Evolutionary conservation across 2,797 vertebrate species (phyloP).

Genomic region (Poeciliopsis gracilis): DNA sequence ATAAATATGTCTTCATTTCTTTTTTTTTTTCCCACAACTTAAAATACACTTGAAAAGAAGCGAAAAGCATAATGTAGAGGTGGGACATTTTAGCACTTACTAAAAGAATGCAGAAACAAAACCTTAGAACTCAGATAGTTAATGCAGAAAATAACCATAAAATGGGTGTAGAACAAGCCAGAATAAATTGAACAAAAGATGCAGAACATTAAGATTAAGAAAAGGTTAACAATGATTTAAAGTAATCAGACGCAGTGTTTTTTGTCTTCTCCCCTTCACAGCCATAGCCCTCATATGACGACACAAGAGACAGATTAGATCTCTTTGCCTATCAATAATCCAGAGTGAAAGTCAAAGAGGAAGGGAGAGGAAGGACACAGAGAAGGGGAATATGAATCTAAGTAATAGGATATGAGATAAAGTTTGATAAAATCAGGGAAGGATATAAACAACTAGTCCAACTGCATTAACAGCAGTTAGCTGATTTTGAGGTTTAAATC

Average conservation of each 20-base stretch:
- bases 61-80: slow-evolving; percentile 9
- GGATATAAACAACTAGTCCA: slow-evolving; percentile 17
- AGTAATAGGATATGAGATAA: slow-evolving; percentile 38
- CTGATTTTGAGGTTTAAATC: neutral
- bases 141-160: slow-evolving; percentile 9
- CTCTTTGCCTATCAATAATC: slow-evolving; percentile 60
- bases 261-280: slow-evolving; percentile 38
- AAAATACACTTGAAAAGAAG: slow-evolving; percentile 16
- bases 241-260: neutral
- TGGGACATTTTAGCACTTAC: slow-evolving; percentile 8
- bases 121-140: neutral
- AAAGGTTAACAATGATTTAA: neutral
- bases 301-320: slow-evolving; percentile 61
- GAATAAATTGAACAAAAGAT: slow-evolving; percentile 11
- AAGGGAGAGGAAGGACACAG: slow-evolving; percentile 22
- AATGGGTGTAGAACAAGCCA: neutral
- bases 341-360: slow-evolving; percentile 48
- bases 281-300: slow-evolving; percentile 39
- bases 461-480: neutral
- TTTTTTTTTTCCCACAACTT: slow-evolving; percentile 28
- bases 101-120: slow-evolving; percentile 24
- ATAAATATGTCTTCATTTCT: slow-evolving; percentile 15
- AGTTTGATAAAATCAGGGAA: slow-evolving; percentile 22
- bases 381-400: slow-evolving; percentile 13
- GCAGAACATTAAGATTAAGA: slow-evolving; percentile 27